A percentile compares a stretch with the other conserved stretches of the same genome.
phyloP scores from a whole-genome alignment of 2,113 vertebrate species.

The Lasiurus borealis region DNA sequence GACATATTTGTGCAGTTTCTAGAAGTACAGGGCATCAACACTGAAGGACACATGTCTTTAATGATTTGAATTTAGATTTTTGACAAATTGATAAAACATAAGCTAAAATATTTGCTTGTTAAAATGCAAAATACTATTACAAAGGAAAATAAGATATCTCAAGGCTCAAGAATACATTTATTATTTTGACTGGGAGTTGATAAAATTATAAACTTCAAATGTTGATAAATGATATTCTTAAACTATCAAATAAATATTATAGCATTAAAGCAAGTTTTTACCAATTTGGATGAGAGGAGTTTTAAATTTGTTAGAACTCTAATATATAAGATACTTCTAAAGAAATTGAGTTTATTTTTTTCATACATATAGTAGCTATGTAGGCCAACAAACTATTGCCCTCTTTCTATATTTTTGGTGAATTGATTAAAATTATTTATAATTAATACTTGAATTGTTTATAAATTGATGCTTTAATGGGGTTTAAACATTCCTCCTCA shows the following conservation, averaged over 20 bases:
- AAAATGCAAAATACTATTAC: constrained; percentile 10
- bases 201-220: constrained; percentile 37
- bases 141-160: not conserved
- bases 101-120: not conserved
- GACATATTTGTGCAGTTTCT: constrained; percentile 14
- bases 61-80: constrained; percentile 18
- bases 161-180: not conserved
- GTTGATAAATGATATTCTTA: not conserved
- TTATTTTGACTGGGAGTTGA: not conserved
- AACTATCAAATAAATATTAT: not conserved
- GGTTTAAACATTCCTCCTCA: not conserved
- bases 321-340: not conserved
- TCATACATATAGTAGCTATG: not conserved
- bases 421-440: constrained; percentile 15
- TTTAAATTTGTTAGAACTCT: not conserved
- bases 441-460: not conserved
- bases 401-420: not conserved
- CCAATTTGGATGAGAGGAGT: not conserved
- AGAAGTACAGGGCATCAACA: not conserved
- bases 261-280: not conserved
- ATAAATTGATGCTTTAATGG: not conserved
- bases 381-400: not conserved
- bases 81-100: constrained; percentile 3
- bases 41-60: not conserved
- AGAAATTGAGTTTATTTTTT: constrained; percentile 17